phyloP scores from a whole-genome alignment of 2,113 vertebrate genomes.

The Triplophysa dalaica region DNA sequence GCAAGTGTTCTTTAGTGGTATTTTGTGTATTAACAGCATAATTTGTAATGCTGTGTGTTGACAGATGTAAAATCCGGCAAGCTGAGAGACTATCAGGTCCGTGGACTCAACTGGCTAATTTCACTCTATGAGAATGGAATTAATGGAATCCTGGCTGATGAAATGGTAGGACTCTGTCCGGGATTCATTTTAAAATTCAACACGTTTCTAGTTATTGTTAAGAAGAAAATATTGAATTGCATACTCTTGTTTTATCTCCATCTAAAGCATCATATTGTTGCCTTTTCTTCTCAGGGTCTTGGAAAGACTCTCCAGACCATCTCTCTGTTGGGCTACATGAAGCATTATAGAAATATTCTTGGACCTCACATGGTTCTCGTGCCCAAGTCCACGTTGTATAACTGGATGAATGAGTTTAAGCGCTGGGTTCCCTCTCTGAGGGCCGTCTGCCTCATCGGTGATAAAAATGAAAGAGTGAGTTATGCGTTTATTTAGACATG shows the following conservation, averaged over 20 bases:
- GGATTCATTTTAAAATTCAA: too few species aligned
- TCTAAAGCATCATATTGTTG: background rate
- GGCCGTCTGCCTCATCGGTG: slow-evolving; percentile 95
- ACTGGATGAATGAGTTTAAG: slow-evolving; percentile 99
- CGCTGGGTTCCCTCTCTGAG: slow-evolving; percentile 96
- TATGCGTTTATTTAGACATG: too few species aligned
- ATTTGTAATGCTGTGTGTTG: slow-evolving; percentile 23
- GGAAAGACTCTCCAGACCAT: slow-evolving; percentile 98
- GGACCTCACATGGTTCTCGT: slow-evolving; percentile 99
- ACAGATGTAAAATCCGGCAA: slow-evolving; percentile 93
- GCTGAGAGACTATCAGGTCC: slow-evolving; percentile 94
- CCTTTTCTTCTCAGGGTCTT: slow-evolving; percentile 78
- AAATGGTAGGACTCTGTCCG: slow-evolving; percentile 81
- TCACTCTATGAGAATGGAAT: slow-evolving; percentile 99
- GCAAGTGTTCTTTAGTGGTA: background rate
- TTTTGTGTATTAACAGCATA: background rate
- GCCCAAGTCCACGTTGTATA: slow-evolving; percentile 98
- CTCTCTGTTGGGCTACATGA: slow-evolving; percentile 97
- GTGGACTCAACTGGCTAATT: slow-evolving; percentile 98
- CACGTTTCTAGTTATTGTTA: too few species aligned
- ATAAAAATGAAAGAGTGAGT: slow-evolving; percentile 89
- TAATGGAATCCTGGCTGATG: slow-evolving; percentile 97
- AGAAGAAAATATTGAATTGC: too few species aligned
- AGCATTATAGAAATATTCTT: slow-evolving; percentile 97
- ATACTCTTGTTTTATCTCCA: background rate